A percentile compares a stretch with the other conserved stretches of the same genome.
Conservation (phyloP, 1,140 invertebrate genomes). For the Dinoponera quadriceps region DNA sequence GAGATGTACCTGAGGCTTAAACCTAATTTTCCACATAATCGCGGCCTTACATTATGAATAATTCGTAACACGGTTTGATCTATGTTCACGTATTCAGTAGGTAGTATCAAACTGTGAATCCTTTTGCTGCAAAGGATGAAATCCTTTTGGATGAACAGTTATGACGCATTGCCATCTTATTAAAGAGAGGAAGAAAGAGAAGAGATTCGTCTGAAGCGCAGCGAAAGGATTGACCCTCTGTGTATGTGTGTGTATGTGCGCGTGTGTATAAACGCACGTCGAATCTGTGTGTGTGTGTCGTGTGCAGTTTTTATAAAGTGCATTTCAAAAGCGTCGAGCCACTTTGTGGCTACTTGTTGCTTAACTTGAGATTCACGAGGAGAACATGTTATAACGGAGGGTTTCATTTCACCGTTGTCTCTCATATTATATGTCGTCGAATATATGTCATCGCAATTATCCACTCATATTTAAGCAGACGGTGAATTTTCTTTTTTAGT, state of each 20-base stretch:
- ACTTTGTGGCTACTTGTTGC: neutral
- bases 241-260: too few relatives aligned
- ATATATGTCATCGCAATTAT: neutral
- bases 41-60: conserved; percentile 1
- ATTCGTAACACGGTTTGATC: neutral
- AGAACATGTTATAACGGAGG: conserved; percentile 29
- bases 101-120: conserved; percentile 21
- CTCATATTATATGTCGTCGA: neutral
- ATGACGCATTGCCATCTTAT: conserved; percentile 5
- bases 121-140: conserved; percentile 44
- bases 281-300: conserved; percentile 47
- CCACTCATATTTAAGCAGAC: conserved; percentile 11
- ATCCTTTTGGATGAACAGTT: too few relatives aligned
- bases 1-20: neutral
- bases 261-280: conserved; percentile 47
- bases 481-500: conserved; percentile 4
- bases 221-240: conserved; percentile 32
- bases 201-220: neutral
- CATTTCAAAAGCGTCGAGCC: conserved; percentile 41
- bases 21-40: conserved; percentile 33
- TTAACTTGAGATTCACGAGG: conserved; percentile 44
- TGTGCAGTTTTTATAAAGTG: conserved; percentile 52
- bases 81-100: conserved; percentile 6
- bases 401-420: neutral
- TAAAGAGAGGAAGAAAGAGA: neutral